A percentile compares a stretch with the other conserved stretches of the same genome.
phyloP scores from a whole-genome alignment of 64 coral and sea anemone species.

The Pocillopora verrucosa region DNA sequence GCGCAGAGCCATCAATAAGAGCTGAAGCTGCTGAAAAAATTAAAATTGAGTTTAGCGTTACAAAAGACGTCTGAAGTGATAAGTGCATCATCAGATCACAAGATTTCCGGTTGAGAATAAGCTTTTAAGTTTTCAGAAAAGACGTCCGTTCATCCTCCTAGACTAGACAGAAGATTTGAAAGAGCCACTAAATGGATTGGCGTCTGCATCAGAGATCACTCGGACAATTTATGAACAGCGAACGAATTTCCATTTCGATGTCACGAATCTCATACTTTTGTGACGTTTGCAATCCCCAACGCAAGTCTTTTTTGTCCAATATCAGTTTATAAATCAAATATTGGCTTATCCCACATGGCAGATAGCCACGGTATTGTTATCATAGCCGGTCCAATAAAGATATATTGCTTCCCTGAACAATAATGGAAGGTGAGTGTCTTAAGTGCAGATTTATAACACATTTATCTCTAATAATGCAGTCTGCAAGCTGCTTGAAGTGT shows the following conservation, averaged over 20 bases:
- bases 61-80: constrained; percentile 9
- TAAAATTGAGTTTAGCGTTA: background rate
- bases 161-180: background rate
- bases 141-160: background rate
- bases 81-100: constrained; percentile 11
- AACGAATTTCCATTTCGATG: background rate
- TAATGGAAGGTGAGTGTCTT: background rate
- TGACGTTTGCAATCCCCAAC: background rate
- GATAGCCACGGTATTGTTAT: background rate
- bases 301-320: background rate
- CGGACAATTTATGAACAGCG: background rate
- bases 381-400: background rate
- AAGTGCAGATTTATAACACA: background rate
- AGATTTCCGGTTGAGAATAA: constrained; percentile 17
- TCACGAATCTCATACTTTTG: background rate
- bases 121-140: constrained; percentile 19
- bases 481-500: background rate
- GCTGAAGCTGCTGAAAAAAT: constrained; percentile 1
- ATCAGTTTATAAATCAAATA: background rate
- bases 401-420: background rate
- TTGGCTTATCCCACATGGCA: background rate
- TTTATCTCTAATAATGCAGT: background rate
- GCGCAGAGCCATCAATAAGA: background rate
- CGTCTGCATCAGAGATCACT: background rate
- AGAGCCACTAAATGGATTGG: background rate